Conservation (phyloP, 2,113 vertebrate species). For the Archilochus colubris region DNA sequence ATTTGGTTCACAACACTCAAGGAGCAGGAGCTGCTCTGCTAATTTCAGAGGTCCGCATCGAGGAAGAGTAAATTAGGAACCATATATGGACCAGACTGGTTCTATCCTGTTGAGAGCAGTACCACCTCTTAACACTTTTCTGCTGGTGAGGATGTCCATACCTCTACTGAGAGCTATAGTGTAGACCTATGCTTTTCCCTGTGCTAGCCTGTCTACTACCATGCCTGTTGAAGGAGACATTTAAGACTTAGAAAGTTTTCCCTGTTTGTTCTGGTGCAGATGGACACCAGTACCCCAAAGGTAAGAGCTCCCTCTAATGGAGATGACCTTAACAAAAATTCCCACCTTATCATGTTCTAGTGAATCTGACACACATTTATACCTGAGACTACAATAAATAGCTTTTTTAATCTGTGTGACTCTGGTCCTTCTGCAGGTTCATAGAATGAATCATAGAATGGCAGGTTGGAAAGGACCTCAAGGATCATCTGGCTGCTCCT, state of each 20-base stretch:
- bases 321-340: background rate
- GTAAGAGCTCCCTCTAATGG: background rate
- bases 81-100: accelerated
- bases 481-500: background rate
- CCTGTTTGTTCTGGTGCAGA: background rate
- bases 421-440: background rate
- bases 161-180: accelerated
- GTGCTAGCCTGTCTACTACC: background rate
- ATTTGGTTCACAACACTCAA: background rate
- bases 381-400: background rate
- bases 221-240: background rate
- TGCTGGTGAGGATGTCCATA: background rate
- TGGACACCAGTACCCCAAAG: background rate
- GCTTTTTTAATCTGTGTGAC: background rate
- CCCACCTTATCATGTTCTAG: background rate
- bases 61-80: background rate
- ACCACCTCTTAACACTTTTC: accelerated
- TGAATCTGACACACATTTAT: background rate
- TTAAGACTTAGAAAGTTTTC: background rate
- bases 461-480: no score
- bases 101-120: background rate
- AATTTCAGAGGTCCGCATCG: background rate
- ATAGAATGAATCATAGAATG: no score
- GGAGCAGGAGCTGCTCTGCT: background rate
- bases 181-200: background rate